Base-by-base conservation (phyloP, 2,888 invertebrate species). In the Neoaliturus tenellus region DNA sequence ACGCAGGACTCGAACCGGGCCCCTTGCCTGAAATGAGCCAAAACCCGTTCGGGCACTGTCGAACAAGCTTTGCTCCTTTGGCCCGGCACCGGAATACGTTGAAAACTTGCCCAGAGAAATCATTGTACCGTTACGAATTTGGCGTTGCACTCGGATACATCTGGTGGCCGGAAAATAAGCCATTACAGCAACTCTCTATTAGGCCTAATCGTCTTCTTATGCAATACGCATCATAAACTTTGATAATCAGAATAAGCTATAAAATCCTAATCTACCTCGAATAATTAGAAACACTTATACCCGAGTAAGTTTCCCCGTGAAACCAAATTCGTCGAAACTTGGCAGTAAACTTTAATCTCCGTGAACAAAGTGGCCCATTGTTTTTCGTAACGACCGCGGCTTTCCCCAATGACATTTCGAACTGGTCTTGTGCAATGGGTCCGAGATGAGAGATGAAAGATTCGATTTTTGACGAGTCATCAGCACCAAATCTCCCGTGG, bases 81-180 rank as follows among this genome's bases (percentile, higher is more conserved):
- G 62, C 55, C 62, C 62, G 62, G 12, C 62, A 28, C 62, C 31
- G 28, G 62, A 62, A 62, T 5, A 62, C 31, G 62, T 62, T 62
- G 28, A 62, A 62, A 62, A 62, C 62, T 62, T 14, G 28, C 20
- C 28, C 31, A 31, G 62, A 62, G 62, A 62, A 62, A 62, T 31
- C 28, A 62, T 31, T 62, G 25, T 31, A 62, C 62, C 62, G 62
- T 62, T 62, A 28, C 17, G 8, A 14, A 44, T 44, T 44, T 44
- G 44, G 44, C 1, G 44, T 8, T 44, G 17, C 12, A 44, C 14
- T 44, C 44, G 44, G 6, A 14, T 14, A n/a, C n/a, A n/a, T n/a
- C n/a, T n/a, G n/a, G n/a, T n/a, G n/a, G n/a, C n/a, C n/a, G n/a
- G n/a, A n/a, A n/a, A n/a, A n/a, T n/a, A n/a, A n/a, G n/a, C n/a